Evolutionary conservation across 2,113 vertebrate genomes (phyloP), one percentile per base, ranked within the genome.

Genomic region (Mastomys natalensis): DNA sequence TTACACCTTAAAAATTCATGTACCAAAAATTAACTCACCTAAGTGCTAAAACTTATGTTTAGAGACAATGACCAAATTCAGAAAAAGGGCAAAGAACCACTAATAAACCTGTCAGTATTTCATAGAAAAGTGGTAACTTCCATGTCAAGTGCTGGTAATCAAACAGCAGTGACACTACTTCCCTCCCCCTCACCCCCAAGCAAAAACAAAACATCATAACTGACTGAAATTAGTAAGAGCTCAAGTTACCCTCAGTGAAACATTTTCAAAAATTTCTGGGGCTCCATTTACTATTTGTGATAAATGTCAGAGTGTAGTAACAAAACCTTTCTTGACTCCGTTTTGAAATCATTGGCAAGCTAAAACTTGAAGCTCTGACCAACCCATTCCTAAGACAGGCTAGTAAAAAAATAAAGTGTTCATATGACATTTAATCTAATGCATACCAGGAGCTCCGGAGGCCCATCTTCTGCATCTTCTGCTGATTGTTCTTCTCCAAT

Each of bases 401-500:
- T 81, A 93, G 29, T 66, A 90, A 91, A 43, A 64, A 89, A 86
- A 74, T 0, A 89, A 68, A 40, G 48, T 40, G 22, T 58, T 5
- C 40, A 53, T 34, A 37, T 34, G 37, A 73, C 82, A 94, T 53
- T 68, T 91, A 92, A 97, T 72, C 78, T 43, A 92, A 88, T 90
- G 96, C 96, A 2, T 98, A 99, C 99, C 99, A 99, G 98, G 34
- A 99, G 98, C 96, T 99, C 99, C 31, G 99, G 99, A 80, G 99
- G 99, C 0, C 99, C 99, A 31, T 99, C 99, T 97, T 99, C 99
- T 19, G 99, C 99, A 37, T 99, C 99, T 96, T 99, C 99, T n/a
- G 99, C 99, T 19, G 99, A 99, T 93, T 99, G 99, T 92, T 99
- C 99, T 98, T 99, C 99, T 96, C 99, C 99, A 29, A 99, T 99